phyloP scores from a whole-genome alignment of 2,888 invertebrate genomes.

The Pachydiplax longipennis region DNA sequence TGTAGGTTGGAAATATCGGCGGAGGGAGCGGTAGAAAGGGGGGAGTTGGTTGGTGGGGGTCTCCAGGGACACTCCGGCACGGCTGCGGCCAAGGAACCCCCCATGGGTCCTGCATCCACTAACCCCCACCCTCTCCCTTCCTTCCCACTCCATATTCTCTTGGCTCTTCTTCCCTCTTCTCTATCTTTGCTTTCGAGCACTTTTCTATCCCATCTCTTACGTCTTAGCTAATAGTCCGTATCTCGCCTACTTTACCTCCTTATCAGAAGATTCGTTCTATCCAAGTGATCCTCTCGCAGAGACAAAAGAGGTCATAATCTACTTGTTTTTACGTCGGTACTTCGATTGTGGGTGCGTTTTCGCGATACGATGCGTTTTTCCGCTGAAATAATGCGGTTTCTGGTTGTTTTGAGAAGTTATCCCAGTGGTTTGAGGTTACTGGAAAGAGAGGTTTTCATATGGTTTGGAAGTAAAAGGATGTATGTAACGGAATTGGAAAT shows the following conservation, averaged over 20 bases:
- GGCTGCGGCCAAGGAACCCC: slow-evolving; percentile 38
- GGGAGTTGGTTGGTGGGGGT: background rate
- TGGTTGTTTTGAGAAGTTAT: too few species aligned
- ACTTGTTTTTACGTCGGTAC: background rate
- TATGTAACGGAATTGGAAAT: too few species aligned
- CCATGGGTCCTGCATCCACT: slow-evolving; percentile 31
- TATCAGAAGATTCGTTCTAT: slow-evolving; percentile 4
- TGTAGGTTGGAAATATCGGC: slow-evolving; percentile 35
- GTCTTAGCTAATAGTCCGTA: background rate
- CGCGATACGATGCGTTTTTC: background rate
- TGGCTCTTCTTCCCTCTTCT: background rate
- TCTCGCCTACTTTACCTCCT: slow-evolving; percentile 20
- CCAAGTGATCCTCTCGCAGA: background rate
- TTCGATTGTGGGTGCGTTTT: background rate
- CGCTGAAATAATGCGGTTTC: too few species aligned
- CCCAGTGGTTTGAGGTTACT: too few species aligned
- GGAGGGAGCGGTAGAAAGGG: background rate
- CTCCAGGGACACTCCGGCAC: slow-evolving; percentile 16
- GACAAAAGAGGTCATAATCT: background rate
- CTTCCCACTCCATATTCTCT: too few species aligned
- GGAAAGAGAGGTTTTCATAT: too few species aligned
- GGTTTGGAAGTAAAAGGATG: too few species aligned
- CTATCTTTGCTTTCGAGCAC: background rate
- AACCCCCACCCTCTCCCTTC: background rate
- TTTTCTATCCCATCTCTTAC: background rate